A percentile compares a stretch with the other conserved stretches of the same genome.
Conservation (phyloP, 2,797 vertebrate species). For the Muscicapa comitata region DNA sequence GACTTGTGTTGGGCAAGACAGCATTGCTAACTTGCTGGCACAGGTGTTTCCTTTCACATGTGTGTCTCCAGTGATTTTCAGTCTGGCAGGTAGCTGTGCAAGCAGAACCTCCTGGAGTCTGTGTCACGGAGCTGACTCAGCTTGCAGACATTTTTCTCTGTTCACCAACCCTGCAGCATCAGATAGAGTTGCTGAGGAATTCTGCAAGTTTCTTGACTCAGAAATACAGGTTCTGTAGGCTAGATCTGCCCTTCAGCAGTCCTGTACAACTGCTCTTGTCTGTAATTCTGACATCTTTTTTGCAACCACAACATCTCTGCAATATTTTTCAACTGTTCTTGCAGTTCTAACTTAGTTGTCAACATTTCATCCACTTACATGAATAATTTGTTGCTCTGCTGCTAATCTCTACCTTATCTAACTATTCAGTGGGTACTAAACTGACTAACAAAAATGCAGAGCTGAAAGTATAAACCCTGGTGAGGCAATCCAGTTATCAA, state of each 20-base stretch:
- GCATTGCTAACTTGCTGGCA: background rate
- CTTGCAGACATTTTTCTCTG: background rate
- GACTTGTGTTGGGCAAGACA: background rate
- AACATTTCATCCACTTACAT: background rate
- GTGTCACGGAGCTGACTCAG: background rate
- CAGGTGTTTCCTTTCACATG: constrained; percentile 7
- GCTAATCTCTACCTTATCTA: background rate
- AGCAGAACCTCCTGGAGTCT: background rate
- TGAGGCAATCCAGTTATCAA: background rate
- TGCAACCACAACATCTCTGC: background rate
- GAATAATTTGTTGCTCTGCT: background rate
- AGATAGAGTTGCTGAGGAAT: background rate
- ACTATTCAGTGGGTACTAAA: background rate
- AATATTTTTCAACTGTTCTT: background rate
- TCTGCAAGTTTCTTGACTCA: background rate
- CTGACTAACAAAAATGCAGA: background rate
- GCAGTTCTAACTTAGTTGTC: background rate
- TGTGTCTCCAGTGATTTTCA: background rate
- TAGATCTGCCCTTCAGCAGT: background rate
- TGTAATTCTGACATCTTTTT: background rate
- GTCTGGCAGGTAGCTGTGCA: background rate
- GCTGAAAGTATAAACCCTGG: background rate
- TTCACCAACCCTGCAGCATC: background rate
- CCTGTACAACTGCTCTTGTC: background rate
- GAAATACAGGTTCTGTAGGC: background rate